Conservation (phyloP, 1,140 invertebrate genomes). For the Gryon sp. region DNA sequence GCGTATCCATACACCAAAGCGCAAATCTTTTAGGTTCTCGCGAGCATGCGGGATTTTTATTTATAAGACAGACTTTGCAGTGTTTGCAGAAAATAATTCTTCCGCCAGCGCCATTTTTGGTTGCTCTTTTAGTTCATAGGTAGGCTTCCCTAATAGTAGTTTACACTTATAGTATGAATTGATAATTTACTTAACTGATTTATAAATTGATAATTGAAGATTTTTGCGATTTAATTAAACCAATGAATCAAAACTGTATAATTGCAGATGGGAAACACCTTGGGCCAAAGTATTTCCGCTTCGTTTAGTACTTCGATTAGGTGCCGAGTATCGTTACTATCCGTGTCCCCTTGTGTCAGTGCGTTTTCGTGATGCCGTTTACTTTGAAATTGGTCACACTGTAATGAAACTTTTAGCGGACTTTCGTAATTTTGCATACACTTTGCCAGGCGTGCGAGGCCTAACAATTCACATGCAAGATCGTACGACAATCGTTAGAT, state of each 20-base stretch:
- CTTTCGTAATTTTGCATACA: slow-evolving; percentile 93
- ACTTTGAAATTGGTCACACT: slow-evolving; percentile 93
- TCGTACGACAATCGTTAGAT: slow-evolving; percentile 87
- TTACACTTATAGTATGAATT: too few relatives aligned
- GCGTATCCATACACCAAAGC: slow-evolving; percentile 83
- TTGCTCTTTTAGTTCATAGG: slow-evolving; percentile 90
- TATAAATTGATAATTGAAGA: background rate
- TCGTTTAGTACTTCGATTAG: slow-evolving; percentile 87
- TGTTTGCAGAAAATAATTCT: slow-evolving; percentile 89
- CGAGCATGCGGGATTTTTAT: slow-evolving; percentile 92
- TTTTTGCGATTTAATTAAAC: background rate
- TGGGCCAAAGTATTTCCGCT: slow-evolving; percentile 93
- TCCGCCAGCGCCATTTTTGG: slow-evolving; percentile 88
- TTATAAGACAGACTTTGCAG: slow-evolving; percentile 90
- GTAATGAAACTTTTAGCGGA: slow-evolving; percentile 94
- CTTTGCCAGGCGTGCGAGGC: slow-evolving; percentile 87
- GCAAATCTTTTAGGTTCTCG: slow-evolving; percentile 87
- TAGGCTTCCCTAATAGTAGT: too few relatives aligned
- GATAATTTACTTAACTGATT: background rate
- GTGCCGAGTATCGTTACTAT: slow-evolving; percentile 93
- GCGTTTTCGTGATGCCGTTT: slow-evolving; percentile 88
- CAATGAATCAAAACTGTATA: too few relatives aligned
- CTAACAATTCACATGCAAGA: slow-evolving; percentile 92
- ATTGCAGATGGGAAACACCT: slow-evolving; percentile 87
- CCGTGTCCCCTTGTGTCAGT: slow-evolving; percentile 92